Base-by-base conservation (phyloP, 2,888 invertebrate species). In the Spilarctia lutea region DNA sequence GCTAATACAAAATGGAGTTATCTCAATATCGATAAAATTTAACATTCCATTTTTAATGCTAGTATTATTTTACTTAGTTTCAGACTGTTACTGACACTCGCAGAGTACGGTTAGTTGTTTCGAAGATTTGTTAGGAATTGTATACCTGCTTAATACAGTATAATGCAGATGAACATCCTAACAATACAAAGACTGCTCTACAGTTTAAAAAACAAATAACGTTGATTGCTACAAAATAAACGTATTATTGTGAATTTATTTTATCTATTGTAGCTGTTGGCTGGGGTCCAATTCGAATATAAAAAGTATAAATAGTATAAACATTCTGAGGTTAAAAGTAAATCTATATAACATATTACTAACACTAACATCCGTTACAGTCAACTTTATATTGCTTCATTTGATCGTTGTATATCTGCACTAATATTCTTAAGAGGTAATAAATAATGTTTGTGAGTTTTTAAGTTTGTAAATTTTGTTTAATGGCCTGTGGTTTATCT, bases 301-400 rank as follows among this genome's bases (percentile, higher is more conserved):
- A 78, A 75, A 78, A 79, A 77, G 72, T 74, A 72, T 76, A 33
- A 72, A 77, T 79, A 45, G 70, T 48, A 68, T 80, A 78, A 79
- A 84, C 72, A 77, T 60, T 75, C 76, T 65, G 72, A 65, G 69
- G 65, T 42, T 66, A 71, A 78, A 72, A 76, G 67, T 56, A 76
- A 77, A 69, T 75, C 72, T 71, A 77, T 78, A 72, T 72, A 35
- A 74, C 71, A 68, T 73, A 74, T 56, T 67, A 73, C 33, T 76
- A 78, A 81, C 73, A 83, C 75, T 83, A 84, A 84, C 83, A 86
- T 86, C 85, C 87, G 80, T 73, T 68, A 77, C 81, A 75, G 76
- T 82, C 60, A 68, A 69, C 60, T 73, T 77, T 80, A 74, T 86
- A 79, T 79, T 76, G 67, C 77, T 73, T 75, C 70, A 76, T 82